Conservation (phyloP, 1,140 invertebrate genomes). For the Zaprionus africanus region DNA sequence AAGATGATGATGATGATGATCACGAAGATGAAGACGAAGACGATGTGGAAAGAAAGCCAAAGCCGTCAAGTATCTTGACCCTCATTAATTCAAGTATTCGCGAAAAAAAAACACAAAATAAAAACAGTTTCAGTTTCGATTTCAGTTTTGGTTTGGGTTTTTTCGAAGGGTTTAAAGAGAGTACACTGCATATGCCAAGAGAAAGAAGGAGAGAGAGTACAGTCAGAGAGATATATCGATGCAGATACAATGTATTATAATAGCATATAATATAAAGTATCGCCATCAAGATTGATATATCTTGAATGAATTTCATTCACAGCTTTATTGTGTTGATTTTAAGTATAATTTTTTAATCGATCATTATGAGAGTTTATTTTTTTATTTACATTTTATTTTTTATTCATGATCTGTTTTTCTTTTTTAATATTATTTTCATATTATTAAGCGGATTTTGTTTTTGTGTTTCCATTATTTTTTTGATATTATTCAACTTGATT, state of each 20-base stretch:
- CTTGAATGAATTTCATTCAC: neutral
- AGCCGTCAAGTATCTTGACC: constrained; percentile 74
- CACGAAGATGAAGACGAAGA: neutral
- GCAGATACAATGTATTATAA: too few species aligned
- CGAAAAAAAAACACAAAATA: constrained; percentile 35
- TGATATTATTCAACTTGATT: constrained; percentile 5
- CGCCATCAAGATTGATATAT: neutral
- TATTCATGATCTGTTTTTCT: neutral
- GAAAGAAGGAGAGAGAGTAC: too few species aligned
- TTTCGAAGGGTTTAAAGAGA: neutral
- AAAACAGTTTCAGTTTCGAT: constrained; percentile 43
- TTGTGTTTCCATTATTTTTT: neutral
- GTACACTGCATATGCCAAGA: neutral
- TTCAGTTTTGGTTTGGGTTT: constrained; percentile 34
- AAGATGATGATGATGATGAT: constrained; percentile 1
- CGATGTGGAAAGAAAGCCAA: constrained; percentile 54
- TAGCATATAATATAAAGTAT: too few species aligned
- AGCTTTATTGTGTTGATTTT: neutral
- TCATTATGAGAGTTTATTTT: neutral
- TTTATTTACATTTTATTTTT: neutral
- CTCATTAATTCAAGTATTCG: constrained; percentile 77
- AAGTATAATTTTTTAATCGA: constrained; percentile 3
- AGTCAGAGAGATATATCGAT: too few species aligned
- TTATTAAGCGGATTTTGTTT: neutral
- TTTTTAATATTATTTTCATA: neutral